phyloP scores from a whole-genome alignment of 1,140 invertebrate genomes.

The Drosophila eugracilis region DNA sequence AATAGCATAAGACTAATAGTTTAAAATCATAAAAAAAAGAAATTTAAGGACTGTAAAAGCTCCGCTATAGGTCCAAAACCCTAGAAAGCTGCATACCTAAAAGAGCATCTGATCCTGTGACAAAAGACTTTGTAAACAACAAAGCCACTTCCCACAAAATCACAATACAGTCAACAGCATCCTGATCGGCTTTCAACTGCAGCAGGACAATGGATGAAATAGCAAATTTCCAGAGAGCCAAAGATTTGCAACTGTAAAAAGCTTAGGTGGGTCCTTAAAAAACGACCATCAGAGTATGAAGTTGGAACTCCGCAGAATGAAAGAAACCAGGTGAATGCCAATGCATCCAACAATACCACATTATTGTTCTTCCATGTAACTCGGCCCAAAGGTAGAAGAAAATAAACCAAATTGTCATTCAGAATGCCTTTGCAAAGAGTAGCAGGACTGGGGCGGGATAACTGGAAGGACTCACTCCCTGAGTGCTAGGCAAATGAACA shows the following conservation, averaged over 20 bases:
- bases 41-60: no score
- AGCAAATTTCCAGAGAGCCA: slow-evolving; percentile 3
- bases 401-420: background rate
- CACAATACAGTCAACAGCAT: background rate
- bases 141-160: background rate
- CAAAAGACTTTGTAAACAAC: no score
- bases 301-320: slow-evolving; percentile 1
- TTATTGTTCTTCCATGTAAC: background rate
- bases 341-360: slow-evolving; percentile 5
- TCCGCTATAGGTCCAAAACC: no score
- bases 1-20: no score
- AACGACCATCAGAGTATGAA: slow-evolving; percentile 1
- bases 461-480: no score
- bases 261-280: slow-evolving; percentile 9
- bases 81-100: no score
- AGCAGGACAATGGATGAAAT: slow-evolving; percentile 11
- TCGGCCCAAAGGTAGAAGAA: background rate
- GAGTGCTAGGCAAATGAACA: no score
- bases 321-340: slow-evolving; percentile 1
- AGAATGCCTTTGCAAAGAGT: background rate
- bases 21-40: no score
- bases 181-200: background rate
- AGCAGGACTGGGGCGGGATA: background rate
- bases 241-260: slow-evolving; percentile 35
- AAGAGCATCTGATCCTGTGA: no score